Evolutionary conservation across 2,113 vertebrate genomes (phyloP).

Genomic region (Forbesichthys agassizii): DNA sequence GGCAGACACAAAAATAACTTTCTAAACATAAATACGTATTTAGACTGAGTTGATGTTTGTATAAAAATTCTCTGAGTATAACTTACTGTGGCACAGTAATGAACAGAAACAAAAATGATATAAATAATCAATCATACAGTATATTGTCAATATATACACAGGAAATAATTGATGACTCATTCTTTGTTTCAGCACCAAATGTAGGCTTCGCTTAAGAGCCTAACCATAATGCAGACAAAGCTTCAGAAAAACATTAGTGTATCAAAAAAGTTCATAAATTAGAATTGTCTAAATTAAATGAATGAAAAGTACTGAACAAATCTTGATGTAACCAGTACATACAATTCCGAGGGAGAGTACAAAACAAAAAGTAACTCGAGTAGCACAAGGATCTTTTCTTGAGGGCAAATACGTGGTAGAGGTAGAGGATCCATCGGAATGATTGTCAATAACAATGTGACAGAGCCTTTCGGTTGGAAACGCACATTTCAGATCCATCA

Average conservation of each 20-base stretch:
- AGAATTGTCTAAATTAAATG: conserved; percentile 83
- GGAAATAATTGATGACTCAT: conserved; percentile 70
- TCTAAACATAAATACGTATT: conserved; percentile 75
- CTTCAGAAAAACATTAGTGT: conserved; percentile 67
- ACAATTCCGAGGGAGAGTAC: conserved; percentile 77
- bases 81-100: conserved; percentile 77
- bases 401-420: conserved; percentile 81
- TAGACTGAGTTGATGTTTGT: conserved; percentile 59
- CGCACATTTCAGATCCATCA: conserved; percentile 70
- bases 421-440: conserved; percentile 89
- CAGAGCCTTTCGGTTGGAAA: conserved; percentile 61
- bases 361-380: conserved; percentile 63
- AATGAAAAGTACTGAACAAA: conserved; percentile 80
- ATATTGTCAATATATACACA: conserved; percentile 91
- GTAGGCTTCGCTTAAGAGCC: conserved; percentile 73
- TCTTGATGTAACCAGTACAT: conserved; percentile 96
- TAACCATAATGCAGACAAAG: conserved; percentile 74
- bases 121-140: conserved; percentile 80
- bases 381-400: conserved; percentile 75
- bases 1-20: conserved; percentile 62
- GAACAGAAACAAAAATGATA: conserved; percentile 68
- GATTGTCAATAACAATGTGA: conserved; percentile 70
- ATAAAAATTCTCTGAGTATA: conserved; percentile 75
- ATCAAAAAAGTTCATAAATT: conserved; percentile 90
- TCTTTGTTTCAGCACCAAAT: conserved; percentile 77